A percentile compares a stretch with the other conserved stretches of the same genome.
These are phyloP conservation scores for Phalacrocorax brasilianus DNA, from an alignment of 2,113 vertebrate species.

Conservation along the genomic window DNA sequence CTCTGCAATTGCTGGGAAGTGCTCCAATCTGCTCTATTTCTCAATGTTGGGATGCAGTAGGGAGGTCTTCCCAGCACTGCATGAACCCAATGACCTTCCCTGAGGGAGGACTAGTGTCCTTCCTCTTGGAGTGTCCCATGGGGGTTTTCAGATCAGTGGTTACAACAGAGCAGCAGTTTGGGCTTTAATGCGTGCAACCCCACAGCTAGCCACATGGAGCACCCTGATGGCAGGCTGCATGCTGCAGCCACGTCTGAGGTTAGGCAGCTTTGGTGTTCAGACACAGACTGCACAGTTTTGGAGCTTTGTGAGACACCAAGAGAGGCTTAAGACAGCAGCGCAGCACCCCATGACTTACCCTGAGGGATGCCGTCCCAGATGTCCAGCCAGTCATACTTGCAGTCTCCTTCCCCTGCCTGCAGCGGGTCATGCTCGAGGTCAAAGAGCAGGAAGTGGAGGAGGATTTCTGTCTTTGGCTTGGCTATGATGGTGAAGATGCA, in stretches of 20 bases:
- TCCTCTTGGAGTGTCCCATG: not conserved
- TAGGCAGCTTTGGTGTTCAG: not conserved
- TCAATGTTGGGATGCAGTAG: not conserved
- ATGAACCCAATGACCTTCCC: not conserved
- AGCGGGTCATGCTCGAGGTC: constrained; percentile 97
- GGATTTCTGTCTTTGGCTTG: constrained; percentile 93
- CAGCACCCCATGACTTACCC: constrained; percentile 75
- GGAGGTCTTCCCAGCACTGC: not conserved
- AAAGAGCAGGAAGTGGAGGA: constrained; percentile 92
- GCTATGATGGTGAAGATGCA: constrained; percentile 95
- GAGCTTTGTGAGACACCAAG: not conserved
- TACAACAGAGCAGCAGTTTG: not conserved
- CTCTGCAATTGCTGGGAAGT: constrained; percentile 16
- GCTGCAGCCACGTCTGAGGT: not conserved
- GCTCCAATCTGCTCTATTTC: not conserved
- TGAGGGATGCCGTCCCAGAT: constrained; percentile 97
- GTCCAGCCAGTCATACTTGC: constrained; percentile 98
- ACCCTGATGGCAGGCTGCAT: not conserved
- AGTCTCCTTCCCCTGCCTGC: constrained; percentile 90
- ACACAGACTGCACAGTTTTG: not conserved
- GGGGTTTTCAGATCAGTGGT: not conserved
- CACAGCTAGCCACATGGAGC: not conserved
- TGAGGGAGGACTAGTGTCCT: not conserved
- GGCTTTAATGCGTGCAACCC: not conserved
- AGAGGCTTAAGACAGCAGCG: not conserved